phyloP scores from a whole-genome alignment of 1,140 invertebrate species.

The Lutraria rhynchaena region DNA sequence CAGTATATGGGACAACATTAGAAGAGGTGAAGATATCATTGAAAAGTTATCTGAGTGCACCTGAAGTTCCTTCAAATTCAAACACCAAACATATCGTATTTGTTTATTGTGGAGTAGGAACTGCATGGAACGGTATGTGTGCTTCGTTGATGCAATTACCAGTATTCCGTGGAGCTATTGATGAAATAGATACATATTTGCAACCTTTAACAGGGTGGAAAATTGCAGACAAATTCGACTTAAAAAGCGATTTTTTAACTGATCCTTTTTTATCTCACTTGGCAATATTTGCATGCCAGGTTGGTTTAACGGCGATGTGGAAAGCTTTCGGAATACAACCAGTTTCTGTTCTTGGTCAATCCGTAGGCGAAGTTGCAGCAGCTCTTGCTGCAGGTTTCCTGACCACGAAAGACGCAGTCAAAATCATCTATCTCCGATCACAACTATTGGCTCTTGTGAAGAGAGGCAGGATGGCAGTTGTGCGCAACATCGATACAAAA shows the following conservation, averaged over 20 bases:
- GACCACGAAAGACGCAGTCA: slow-evolving; percentile 42
- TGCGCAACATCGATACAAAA: slow-evolving; percentile 29
- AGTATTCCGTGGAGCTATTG: slow-evolving; percentile 43
- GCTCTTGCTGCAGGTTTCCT: slow-evolving; percentile 56
- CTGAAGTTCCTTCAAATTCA: background rate
- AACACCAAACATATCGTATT: slow-evolving; percentile 42
- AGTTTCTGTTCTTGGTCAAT: slow-evolving; percentile 54
- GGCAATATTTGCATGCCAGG: slow-evolving; percentile 61
- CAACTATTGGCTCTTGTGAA: slow-evolving; percentile 24
- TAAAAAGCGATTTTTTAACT: background rate
- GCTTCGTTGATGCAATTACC: slow-evolving; percentile 43
- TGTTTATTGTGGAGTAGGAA: slow-evolving; percentile 70
- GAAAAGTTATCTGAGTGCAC: slow-evolving; percentile 7
- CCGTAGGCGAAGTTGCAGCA: slow-evolving; percentile 63
- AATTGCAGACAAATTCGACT: slow-evolving; percentile 44
- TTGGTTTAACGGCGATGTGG: slow-evolving; percentile 43
- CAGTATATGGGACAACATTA: background rate
- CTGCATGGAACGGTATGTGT: slow-evolving; percentile 66
- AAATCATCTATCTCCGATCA: slow-evolving; percentile 57
- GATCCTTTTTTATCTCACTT: slow-evolving; percentile 53
- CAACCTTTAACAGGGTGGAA: slow-evolving; percentile 51
- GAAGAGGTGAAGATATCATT: slow-evolving; percentile 45
- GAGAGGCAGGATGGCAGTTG: slow-evolving; percentile 59
- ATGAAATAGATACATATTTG: slow-evolving; percentile 61
- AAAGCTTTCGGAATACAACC: slow-evolving; percentile 41